Evolutionary conservation across 2,113 vertebrate genomes (phyloP).

Genomic region (Poeciliopsis occidentalis): DNA sequence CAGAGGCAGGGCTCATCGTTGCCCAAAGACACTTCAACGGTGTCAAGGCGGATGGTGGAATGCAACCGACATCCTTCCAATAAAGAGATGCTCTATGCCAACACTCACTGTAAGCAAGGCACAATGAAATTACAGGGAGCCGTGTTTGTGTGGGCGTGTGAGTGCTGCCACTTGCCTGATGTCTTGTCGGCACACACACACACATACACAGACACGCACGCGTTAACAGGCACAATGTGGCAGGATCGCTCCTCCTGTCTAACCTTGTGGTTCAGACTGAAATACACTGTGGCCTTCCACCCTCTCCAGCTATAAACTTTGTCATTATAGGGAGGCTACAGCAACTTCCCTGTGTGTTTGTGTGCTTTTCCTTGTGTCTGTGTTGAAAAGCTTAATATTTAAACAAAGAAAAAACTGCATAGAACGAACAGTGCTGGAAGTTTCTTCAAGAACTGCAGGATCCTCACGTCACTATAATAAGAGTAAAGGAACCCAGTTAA

Average conservation of each 20-base stretch:
- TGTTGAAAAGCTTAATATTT: constrained; percentile 16
- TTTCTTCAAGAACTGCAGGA: background rate
- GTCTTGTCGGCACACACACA: background rate
- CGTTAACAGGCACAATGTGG: background rate
- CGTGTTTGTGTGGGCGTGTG: constrained; percentile 9
- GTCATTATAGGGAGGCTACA: constrained; percentile 49
- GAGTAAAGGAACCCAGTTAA: background rate
- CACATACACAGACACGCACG: background rate
- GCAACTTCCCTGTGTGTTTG: constrained; percentile 1
- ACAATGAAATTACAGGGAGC: background rate
- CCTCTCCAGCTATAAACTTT: constrained; percentile 43
- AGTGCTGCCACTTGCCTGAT: background rate
- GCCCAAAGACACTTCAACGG: no score
- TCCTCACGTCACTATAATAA: background rate
- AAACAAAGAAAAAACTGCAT: background rate
- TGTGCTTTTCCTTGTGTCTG: background rate
- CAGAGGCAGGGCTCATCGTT: no score
- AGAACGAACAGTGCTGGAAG: background rate
- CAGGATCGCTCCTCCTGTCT: constrained; percentile 24
- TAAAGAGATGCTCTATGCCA: no score
- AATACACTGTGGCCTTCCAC: constrained; percentile 41
- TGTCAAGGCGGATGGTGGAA: no score
- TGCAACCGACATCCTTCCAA: no score
- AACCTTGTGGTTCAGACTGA: constrained; percentile 55
- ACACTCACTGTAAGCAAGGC: constrained; percentile 14